Evolutionary conservation across 2,888 invertebrate genomes (phyloP).

Genomic region (Ligdia adustata): DNA sequence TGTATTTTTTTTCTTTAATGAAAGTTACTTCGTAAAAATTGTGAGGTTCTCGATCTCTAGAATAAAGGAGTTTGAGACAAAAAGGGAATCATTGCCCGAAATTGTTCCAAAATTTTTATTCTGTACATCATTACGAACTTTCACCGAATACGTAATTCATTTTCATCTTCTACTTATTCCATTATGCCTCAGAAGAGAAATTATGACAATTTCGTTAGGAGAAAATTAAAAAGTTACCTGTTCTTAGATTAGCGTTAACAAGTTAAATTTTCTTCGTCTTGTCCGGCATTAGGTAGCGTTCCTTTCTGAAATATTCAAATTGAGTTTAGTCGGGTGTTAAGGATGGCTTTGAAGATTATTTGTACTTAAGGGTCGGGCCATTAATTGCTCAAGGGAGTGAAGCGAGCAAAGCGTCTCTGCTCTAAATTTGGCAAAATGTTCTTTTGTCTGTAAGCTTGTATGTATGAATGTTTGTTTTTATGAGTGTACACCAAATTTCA

Average conservation of each 20-base stretch:
- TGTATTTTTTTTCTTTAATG: no score
- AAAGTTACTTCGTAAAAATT: no score
- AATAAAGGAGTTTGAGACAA: no score
- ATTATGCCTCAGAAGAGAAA: slow-evolving; percentile 71
- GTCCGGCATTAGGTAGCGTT: slow-evolving; percentile 56
- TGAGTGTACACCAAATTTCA: no score
- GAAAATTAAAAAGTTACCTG: slow-evolving; percentile 77
- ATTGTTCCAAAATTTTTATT: slow-evolving; percentile 7
- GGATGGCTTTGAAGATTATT: slow-evolving; percentile 49
- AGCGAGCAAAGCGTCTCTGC: no score
- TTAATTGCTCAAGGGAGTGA: no score
- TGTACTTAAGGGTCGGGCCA: slow-evolving; percentile 36
- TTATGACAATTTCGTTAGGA: slow-evolving; percentile 71
- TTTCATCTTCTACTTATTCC: slow-evolving; percentile 61
- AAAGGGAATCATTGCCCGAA: neutral
- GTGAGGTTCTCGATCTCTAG: no score
- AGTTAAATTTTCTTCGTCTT: slow-evolving; percentile 67
- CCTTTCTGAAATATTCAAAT: slow-evolving; percentile 59
- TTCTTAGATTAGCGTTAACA: slow-evolving; percentile 69
- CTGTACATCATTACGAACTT: slow-evolving; percentile 15
- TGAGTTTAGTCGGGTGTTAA: slow-evolving; percentile 53
- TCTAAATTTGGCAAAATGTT: no score
- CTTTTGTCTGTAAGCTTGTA: no score
- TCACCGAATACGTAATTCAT: slow-evolving; percentile 20
- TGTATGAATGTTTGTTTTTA: no score